These are phyloP conservation scores for Rynchops niger DNA, from an alignment of 2,113 vertebrate genomes.

Conservation along the genomic window DNA sequence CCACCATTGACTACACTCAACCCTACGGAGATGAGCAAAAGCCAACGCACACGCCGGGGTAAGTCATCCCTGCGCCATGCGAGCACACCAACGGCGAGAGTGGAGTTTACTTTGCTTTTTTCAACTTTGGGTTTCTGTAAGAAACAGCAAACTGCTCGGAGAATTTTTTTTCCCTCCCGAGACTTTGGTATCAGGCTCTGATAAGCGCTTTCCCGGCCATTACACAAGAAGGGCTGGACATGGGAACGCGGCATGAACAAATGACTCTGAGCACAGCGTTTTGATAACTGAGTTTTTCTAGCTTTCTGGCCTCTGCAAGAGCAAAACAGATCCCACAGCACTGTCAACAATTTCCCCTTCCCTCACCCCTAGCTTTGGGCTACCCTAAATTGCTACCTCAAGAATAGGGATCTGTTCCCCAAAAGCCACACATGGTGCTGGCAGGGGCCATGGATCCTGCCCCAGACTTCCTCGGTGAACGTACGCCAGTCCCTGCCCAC, in stretches of 20 bases:
- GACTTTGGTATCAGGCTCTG: slow-evolving; percentile 48
- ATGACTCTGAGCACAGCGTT: neutral
- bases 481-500: rapidly evolving
- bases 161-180: neutral
- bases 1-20: neutral
- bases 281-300: slow-evolving; percentile 48
- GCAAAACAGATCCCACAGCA: slow-evolving; percentile 2
- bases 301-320: neutral
- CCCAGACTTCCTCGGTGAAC: neutral
- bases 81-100: neutral
- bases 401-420: neutral
- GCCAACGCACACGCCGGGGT: rapidly evolving
- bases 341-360: neutral
- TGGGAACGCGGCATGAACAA: slow-evolving; percentile 16
- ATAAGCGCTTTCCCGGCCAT: slow-evolving; percentile 35
- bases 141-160: slow-evolving; percentile 17
- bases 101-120: neutral
- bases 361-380: neutral
- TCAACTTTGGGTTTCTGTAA: neutral
- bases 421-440: neutral
- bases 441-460: neutral
- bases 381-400: neutral
- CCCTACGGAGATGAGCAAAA: rapidly evolving
- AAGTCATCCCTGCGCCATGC: rapidly evolving
- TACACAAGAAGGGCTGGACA: slow-evolving; percentile 60